phyloP scores from a whole-genome alignment of 2,888 invertebrate genomes.

The Clanis bilineata region DNA sequence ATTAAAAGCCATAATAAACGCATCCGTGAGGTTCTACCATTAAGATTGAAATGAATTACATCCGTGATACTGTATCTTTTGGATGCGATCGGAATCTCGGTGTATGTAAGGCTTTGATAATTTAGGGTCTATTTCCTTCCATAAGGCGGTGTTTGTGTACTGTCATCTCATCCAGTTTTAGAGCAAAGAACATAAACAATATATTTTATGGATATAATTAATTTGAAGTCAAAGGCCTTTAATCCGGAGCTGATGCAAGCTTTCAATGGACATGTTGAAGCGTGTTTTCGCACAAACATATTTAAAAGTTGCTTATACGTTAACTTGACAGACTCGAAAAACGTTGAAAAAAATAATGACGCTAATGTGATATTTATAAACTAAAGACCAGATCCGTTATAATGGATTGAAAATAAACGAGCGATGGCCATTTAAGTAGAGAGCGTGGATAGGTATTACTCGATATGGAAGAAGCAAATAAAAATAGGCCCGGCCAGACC shows the following conservation, averaged over 20 bases:
- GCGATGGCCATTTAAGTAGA: neutral
- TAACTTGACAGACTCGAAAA: slow-evolving; percentile 7
- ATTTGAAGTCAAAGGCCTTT: neutral
- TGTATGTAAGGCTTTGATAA: neutral
- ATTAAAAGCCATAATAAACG: slow-evolving; percentile 14
- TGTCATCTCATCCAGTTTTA: neutral
- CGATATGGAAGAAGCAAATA: slow-evolving; percentile 36
- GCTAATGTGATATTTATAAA: slow-evolving; percentile 34
- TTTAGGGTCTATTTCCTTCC: slow-evolving; percentile 8
- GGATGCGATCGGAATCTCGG: slow-evolving; percentile 3
- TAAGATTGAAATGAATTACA: slow-evolving; percentile 7
- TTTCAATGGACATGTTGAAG: neutral
- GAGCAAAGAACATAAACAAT: neutral
- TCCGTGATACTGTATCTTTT: slow-evolving; percentile 12
- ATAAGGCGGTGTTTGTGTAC: neutral
- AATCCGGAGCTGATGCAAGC: neutral
- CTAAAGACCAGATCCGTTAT: slow-evolving; percentile 36
- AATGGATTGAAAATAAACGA: slow-evolving; percentile 23
- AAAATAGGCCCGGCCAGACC: slow-evolving; percentile 37
- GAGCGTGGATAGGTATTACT: slow-evolving; percentile 12
- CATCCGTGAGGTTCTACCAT: slow-evolving; percentile 12
- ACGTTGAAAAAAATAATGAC: slow-evolving; percentile 22
- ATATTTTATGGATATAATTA: neutral
- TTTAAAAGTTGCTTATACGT: slow-evolving; percentile 1
- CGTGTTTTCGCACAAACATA: neutral